phyloP scores from a whole-genome alignment of 2,113 vertebrate genomes.

The Phalacrocorax carbo region DNA sequence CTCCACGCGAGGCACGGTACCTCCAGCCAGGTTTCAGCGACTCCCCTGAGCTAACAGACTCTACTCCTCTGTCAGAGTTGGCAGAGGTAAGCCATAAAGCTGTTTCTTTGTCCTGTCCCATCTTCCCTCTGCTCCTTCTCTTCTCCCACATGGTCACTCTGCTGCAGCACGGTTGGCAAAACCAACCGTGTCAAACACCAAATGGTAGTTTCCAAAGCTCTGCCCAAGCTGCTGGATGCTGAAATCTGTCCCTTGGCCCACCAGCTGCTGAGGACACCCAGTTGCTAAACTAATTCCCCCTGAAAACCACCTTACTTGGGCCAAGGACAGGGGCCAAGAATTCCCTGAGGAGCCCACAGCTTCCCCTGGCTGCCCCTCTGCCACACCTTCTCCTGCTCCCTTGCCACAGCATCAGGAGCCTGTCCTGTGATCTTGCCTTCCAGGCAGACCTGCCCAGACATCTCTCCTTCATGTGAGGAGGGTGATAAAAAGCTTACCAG shows the following conservation, averaged over 20 bases:
- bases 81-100: background rate
- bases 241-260: background rate
- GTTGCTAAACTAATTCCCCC: background rate
- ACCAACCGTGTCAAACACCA: background rate
- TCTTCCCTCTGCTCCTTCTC: background rate
- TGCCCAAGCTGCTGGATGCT: background rate
- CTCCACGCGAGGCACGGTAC: rapidly evolving
- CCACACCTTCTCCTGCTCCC: background rate
- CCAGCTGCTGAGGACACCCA: background rate
- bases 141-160: background rate
- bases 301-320: background rate
- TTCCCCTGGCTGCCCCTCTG: background rate
- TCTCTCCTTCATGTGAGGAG: background rate
- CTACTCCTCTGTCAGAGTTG: background rate
- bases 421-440: background rate
- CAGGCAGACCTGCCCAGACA: background rate
- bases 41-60: background rate
- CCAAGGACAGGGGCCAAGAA: background rate
- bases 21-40: background rate
- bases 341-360: background rate
- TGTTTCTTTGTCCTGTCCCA: background rate
- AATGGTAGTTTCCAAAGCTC: background rate
- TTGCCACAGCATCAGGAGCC: rapidly evolving
- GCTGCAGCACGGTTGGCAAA: background rate
- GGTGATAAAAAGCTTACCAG: background rate